These are phyloP conservation scores for Sigmodon hispidus DNA, from an alignment of 2,113 vertebrate species.

Conservation along the genomic window DNA sequence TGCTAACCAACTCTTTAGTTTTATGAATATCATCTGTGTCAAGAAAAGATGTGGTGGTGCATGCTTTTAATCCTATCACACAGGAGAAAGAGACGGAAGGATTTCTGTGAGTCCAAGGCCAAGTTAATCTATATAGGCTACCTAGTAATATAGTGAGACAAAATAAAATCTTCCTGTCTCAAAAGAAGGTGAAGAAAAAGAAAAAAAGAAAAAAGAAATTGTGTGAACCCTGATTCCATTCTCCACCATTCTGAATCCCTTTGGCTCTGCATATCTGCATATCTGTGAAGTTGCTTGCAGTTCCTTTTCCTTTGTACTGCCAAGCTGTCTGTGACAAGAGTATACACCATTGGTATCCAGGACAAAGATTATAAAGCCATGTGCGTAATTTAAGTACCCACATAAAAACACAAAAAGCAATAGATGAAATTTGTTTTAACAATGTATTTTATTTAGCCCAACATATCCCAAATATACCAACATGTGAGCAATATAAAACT, in stretches of 20 bases:
- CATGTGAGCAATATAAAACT: background rate
- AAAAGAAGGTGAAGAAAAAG: background rate
- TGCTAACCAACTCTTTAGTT: background rate
- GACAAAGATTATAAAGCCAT: background rate
- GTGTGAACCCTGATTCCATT: background rate
- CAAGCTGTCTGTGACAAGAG: background rate
- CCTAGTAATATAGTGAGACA: background rate
- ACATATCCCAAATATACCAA: background rate
- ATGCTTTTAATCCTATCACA: background rate
- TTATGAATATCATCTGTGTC: background rate
- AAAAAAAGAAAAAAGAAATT: background rate
- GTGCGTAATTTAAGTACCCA: background rate
- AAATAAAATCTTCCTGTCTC: too few relatives aligned
- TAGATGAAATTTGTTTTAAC: background rate
- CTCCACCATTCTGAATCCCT: background rate
- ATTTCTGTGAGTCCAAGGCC: background rate
- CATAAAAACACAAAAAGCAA: background rate
- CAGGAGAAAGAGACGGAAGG: background rate
- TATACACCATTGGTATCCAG: background rate
- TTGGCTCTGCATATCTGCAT: background rate
- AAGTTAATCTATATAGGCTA: background rate
- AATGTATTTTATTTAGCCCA: background rate
- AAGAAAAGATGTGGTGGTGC: background rate
- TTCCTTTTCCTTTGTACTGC: background rate
- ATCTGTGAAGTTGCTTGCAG: background rate